A percentile compares a stretch with the other conserved stretches of the same genome.
These are phyloP conservation scores for Cheilosia scutellata DNA, from an alignment of 2,888 invertebrate genomes.

Conservation along the genomic window DNA sequence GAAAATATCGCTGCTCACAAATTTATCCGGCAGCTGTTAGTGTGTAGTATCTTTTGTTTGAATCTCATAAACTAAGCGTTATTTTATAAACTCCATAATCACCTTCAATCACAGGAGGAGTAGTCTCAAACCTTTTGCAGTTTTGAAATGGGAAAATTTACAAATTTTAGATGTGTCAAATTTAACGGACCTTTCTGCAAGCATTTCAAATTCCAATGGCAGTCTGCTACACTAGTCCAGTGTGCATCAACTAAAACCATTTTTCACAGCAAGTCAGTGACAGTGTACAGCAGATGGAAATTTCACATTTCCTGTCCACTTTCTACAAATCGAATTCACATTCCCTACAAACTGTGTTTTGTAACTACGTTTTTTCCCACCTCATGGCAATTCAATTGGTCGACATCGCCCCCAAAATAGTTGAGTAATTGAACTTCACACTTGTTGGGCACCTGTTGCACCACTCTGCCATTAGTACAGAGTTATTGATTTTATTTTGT, in stretches of 20 bases:
- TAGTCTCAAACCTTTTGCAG: slow-evolving; percentile 5
- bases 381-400: too few relatives aligned
- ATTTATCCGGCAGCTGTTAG: too few relatives aligned
- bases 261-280: not conserved
- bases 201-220: slow-evolving; percentile 24
- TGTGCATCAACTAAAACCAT: slow-evolving; percentile 12
- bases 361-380: too few relatives aligned
- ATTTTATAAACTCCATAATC: too few relatives aligned
- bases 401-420: not conserved
- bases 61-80: too few relatives aligned
- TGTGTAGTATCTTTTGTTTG: too few relatives aligned
- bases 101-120: not conserved
- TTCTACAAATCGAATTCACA: slow-evolving; percentile 51
- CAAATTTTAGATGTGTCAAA: not conserved
- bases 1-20: too few relatives aligned
- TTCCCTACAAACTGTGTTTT: not conserved
- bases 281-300: slow-evolving; percentile 44
- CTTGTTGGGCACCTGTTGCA: slow-evolving; percentile 67
- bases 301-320: slow-evolving; percentile 51
- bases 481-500: slow-evolving; percentile 54
- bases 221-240: slow-evolving; percentile 7
- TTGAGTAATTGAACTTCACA: slow-evolving; percentile 39
- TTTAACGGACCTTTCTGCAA: slow-evolving; percentile 28
- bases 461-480: not conserved
- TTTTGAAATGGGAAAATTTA: slow-evolving; percentile 43